Evolutionary conservation across 1,140 invertebrate genomes (phyloP), one percentile per base, ranked within the genome.

Genomic region (Agraylea sexmaculata): DNA sequence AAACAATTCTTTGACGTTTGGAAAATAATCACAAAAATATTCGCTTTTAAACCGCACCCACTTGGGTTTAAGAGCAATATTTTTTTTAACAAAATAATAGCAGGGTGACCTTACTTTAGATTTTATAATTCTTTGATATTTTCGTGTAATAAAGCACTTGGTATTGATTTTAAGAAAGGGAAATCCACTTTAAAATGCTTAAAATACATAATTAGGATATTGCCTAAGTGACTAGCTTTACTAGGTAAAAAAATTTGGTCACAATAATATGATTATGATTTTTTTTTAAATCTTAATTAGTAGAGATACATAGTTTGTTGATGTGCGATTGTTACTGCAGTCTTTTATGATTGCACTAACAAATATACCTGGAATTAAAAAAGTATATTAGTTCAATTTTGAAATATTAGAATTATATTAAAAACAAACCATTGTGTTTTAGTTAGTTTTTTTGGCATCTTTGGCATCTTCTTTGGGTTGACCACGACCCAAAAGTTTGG

Each of bases 361-460:
- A n/a, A n/a, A n/a, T n/a, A n/a, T n/a, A n/a, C n/a, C n/a, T n/a
- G n/a, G n/a, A n/a, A n/a, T n/a, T n/a, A n/a, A n/a, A n/a, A n/a
- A n/a, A n/a, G n/a, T n/a, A n/a, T n/a, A n/a, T n/a, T n/a, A n/a
- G n/a, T n/a, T n/a, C n/a, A n/a, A n/a, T n/a, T n/a, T n/a, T n/a
- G n/a, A n/a, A n/a, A n/a, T n/a, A n/a, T n/a, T n/a, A n/a, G n/a
- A n/a, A n/a, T n/a, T n/a, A n/a, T n/a, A n/a, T n/a, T n/a, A n/a
- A n/a, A n/a, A n/a, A n/a, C n/a, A n/a, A n/a, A n/a, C n/a, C n/a
- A n/a, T n/a, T n/a, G 20, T 17, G 20, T 16, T 46, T 58, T 67
- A 87, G 60, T 87, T 85, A 51, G 78, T 83, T 60, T 87, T 88
- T 59, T 87, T 88, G 25, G 75, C 65, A 55, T 86, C 83, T 53